These are phyloP conservation scores for Hydrophis major DNA, from an alignment of 2,797 vertebrate species.

Conservation along the genomic window DNA sequence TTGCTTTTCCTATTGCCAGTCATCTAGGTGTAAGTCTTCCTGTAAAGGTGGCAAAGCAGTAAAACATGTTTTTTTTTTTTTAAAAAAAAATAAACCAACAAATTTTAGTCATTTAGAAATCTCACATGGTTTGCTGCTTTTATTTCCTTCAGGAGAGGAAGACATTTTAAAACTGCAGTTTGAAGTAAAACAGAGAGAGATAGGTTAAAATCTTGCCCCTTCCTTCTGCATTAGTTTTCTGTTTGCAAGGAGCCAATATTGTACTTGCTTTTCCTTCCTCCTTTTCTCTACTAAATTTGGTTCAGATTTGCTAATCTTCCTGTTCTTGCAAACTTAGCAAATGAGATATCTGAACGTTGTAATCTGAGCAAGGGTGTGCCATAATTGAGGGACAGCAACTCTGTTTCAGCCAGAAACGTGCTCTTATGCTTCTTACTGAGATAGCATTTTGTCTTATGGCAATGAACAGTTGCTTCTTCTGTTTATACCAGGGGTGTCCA, in stretches of 20 bases:
- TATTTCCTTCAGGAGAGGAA: not conserved
- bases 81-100: not conserved
- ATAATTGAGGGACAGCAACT: not conserved
- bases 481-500: not conserved
- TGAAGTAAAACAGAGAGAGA: not conserved
- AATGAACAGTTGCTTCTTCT: not conserved
- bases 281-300: not conserved
- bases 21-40: not conserved
- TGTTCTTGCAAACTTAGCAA: conserved; percentile 8
- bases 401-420: not conserved
- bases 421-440: not conserved
- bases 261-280: not conserved
- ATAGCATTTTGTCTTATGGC: not conserved
- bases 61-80: not conserved
- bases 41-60: not conserved
- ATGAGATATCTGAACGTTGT: not conserved
- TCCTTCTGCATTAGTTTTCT: not conserved
- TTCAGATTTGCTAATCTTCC: not conserved
- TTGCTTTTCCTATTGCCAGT: not conserved
- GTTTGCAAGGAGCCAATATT: too few relatives aligned
- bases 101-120: not conserved
- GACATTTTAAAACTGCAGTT: not conserved
- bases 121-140: not conserved
- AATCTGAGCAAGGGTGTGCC: not conserved
- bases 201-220: not conserved